phyloP scores from a whole-genome alignment of 2,113 vertebrate genomes.

The Plestiodon gilberti region DNA sequence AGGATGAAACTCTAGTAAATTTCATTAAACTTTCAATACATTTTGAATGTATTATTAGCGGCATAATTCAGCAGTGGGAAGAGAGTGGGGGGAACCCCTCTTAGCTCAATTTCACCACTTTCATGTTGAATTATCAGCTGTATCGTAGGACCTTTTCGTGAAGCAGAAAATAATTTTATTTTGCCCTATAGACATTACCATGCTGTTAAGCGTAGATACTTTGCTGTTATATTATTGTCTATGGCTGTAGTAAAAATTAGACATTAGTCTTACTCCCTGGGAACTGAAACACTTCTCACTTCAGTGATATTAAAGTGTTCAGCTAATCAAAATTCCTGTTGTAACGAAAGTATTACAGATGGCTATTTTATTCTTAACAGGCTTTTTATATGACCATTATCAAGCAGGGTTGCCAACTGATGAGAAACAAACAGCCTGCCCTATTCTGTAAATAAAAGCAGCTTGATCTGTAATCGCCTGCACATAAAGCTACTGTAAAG shows the following conservation, averaged over 20 bases:
- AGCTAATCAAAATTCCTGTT: background rate
- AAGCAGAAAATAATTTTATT: slow-evolving; percentile 16
- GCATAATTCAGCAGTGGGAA: slow-evolving; percentile 7
- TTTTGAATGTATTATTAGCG: slow-evolving; percentile 44
- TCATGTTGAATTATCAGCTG: background rate
- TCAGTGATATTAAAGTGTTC: background rate
- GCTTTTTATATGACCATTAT: background rate
- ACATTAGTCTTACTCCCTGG: background rate
- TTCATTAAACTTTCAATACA: slow-evolving; percentile 39
- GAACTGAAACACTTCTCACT: background rate
- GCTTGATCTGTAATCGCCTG: background rate
- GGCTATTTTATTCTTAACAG: background rate
- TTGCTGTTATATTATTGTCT: slow-evolving; percentile 18
- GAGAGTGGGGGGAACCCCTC: background rate
- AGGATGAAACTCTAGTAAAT: slow-evolving; percentile 30
- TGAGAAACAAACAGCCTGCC: no score
- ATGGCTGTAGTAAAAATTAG: background rate
- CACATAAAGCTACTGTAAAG: background rate
- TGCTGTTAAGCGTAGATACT: background rate
- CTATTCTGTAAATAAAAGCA: background rate
- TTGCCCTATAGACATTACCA: slow-evolving; percentile 35
- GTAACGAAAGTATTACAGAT: background rate
- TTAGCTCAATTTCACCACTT: slow-evolving; percentile 33
- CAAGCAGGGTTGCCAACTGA: background rate
- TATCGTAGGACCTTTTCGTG: slow-evolving; percentile 16